phyloP scores from a whole-genome alignment of 1,140 invertebrate species.

The Macrosteles quadrilineatus region DNA sequence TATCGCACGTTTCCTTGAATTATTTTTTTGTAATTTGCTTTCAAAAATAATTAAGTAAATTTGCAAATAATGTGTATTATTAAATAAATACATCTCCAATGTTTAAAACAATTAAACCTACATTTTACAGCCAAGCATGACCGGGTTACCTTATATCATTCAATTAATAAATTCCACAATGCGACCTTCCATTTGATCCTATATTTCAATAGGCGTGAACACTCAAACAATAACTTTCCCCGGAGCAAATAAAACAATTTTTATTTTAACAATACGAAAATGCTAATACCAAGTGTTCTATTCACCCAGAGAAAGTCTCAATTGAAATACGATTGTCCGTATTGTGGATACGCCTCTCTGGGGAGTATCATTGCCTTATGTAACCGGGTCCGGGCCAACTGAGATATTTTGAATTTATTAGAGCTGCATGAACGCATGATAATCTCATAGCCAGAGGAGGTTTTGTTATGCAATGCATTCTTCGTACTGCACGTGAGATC shows the following conservation, averaged over 20 bases:
- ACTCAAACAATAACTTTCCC: not conserved
- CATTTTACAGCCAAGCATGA: too few species aligned
- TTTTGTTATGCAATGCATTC: not conserved
- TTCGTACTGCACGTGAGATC: too few species aligned
- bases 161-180: too few species aligned
- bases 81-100: too few species aligned
- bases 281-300: not conserved
- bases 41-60: too few species aligned
- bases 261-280: slow-evolving; percentile 6
- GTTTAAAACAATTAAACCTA: too few species aligned
- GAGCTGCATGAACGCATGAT: not conserved
- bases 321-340: slow-evolving; percentile 1
- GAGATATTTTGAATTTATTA: slow-evolving; percentile 17
- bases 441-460: not conserved
- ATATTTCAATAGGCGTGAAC: too few species aligned
- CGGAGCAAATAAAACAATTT: not conserved
- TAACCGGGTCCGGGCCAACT: not conserved
- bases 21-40: too few species aligned
- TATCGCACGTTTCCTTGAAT: too few species aligned
- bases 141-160: too few species aligned
- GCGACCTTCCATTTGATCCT: too few species aligned
- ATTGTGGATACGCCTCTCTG: not conserved
- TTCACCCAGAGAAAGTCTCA: slow-evolving; percentile 9
- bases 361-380: slow-evolving; percentile 1
- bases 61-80: too few species aligned